These are phyloP conservation scores for Sebastiscus tertius DNA, from an alignment of 2,797 vertebrate species.

Conservation along the genomic window DNA sequence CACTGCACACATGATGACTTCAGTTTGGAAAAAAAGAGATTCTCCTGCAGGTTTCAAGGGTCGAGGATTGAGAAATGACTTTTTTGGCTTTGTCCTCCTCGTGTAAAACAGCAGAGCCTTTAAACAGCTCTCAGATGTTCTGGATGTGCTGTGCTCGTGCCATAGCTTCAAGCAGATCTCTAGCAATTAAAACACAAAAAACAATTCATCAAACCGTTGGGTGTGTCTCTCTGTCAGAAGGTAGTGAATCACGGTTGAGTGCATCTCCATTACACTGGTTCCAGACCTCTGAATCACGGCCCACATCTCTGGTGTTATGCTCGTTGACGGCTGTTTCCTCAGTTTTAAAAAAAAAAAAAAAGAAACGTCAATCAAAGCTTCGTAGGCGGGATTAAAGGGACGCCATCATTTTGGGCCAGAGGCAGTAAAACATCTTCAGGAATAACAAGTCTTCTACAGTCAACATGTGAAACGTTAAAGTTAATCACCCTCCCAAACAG, in stretches of 20 bases:
- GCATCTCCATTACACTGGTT: not conserved
- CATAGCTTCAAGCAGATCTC: constrained; percentile 42
- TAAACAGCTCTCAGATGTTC: not conserved
- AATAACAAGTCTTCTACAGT: not conserved
- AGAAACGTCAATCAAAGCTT: not conserved
- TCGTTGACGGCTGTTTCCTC: not conserved
- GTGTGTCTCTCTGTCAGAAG: constrained; percentile 3
- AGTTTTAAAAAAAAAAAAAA: too few relatives aligned
- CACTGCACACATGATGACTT: constrained; percentile 8
- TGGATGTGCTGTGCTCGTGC: constrained; percentile 44
- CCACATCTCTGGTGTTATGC: not conserved
- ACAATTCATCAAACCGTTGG: not conserved
- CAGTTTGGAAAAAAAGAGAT: not conserved
- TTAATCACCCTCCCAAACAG: not conserved
- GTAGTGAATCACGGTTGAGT: not conserved
- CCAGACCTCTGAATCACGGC: not conserved
- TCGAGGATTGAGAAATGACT: constrained; percentile 16
- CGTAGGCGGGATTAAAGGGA: not conserved
- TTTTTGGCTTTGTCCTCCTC: constrained; percentile 4
- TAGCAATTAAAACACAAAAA: not conserved
- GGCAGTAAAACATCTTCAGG: not conserved
- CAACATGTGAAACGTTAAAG: not conserved
- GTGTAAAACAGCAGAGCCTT: not conserved
- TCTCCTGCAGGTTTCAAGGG: not conserved
- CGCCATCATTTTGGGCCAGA: not conserved